These are phyloP conservation scores for Procambarus clarkii DNA, from an alignment of 1,140 invertebrate genomes.

Conservation along the genomic window DNA sequence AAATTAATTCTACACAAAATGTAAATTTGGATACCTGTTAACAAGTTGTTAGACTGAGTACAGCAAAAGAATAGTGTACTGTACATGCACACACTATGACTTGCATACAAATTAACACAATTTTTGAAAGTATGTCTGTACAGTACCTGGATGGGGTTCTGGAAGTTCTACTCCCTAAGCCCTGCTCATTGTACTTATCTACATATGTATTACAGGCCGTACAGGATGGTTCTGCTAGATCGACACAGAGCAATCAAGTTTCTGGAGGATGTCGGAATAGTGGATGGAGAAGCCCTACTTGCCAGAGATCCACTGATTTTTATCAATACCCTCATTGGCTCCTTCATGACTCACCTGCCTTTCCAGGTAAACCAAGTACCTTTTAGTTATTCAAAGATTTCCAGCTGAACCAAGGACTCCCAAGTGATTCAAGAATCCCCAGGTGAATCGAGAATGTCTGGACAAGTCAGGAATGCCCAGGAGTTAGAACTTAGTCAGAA, in stretches of 20 bases:
- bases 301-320: not conserved
- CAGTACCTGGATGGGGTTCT: too few relatives aligned
- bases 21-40: too few relatives aligned
- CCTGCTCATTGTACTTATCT: too few relatives aligned
- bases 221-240: not conserved
- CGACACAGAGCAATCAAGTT: not conserved
- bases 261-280: constrained; percentile 1
- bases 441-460: not conserved
- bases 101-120: too few relatives aligned
- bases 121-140: too few relatives aligned
- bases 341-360: not conserved
- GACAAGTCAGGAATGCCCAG: not conserved
- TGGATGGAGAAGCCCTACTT: constrained; percentile 1
- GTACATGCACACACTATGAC: too few relatives aligned
- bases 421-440: not conserved
- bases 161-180: too few relatives aligned
- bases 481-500: too few relatives aligned
- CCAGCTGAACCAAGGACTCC: not conserved
- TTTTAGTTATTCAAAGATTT: not conserved
- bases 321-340: not conserved
- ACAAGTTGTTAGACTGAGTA: too few relatives aligned
- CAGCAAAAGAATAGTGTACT: too few relatives aligned
- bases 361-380: not conserved
- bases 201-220: not conserved
- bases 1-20: too few relatives aligned